Evolutionary conservation across 2,797 vertebrate species (phyloP).

Genomic region (Brotula barbata): DNA sequence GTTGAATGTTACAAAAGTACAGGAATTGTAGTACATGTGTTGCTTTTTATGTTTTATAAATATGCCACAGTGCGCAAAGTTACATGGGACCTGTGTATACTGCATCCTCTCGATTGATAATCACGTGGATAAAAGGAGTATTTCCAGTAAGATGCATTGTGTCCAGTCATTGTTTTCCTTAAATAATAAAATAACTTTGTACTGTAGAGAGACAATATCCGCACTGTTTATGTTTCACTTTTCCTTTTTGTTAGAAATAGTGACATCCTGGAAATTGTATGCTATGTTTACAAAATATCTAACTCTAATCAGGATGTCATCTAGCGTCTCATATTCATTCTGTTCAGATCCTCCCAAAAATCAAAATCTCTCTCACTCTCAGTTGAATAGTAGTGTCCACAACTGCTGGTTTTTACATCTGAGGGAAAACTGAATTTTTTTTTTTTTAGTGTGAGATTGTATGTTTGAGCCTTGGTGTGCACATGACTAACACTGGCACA

Average conservation of each 20-base stretch:
- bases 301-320: not conserved
- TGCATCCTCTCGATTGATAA: conserved; percentile 14
- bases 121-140: conserved; percentile 27
- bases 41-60: not conserved
- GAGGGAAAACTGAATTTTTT: conserved; percentile 1
- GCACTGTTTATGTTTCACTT: not conserved
- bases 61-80: too few relatives aligned
- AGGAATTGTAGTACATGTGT: not conserved
- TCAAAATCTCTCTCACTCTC: too few relatives aligned
- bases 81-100: not conserved
- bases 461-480: conserved; percentile 34
- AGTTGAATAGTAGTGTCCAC: too few relatives aligned
- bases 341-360: not conserved
- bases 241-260: not conserved
- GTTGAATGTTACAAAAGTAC: not conserved
- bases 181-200: conserved; percentile 15
- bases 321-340: not conserved
- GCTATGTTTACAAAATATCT: conserved; percentile 2
- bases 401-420: not conserved
- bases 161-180: conserved; percentile 25
- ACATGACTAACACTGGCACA: conserved; percentile 37
- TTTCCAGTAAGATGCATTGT: conserved; percentile 26
- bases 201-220: not conserved
- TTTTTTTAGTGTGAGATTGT: conserved; percentile 18
- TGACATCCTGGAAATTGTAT: too few relatives aligned